Base-by-base conservation (phyloP, 2,888 invertebrate genomes). In the Acleris cristana region DNA sequence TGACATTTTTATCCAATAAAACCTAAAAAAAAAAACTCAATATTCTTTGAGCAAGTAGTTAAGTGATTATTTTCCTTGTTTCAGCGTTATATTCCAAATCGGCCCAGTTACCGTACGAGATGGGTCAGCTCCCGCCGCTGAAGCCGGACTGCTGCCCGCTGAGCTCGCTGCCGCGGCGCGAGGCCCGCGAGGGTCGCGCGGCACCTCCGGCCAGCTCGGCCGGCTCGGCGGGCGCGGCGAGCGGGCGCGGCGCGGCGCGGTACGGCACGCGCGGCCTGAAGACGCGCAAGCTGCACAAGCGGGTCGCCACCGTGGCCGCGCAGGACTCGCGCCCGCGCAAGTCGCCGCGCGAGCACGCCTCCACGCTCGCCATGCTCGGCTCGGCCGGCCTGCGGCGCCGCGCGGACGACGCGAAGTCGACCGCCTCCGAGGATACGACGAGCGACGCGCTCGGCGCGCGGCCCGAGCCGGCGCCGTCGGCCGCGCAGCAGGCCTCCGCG, bases 291-390 rank as follows among this genome's bases (percentile, higher is more conserved):
- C 81, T 87, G 7, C 79, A 85, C 56, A 87, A 87, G 69, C 82
- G 88, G 2, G 83, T 87, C 0, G 84, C 86, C 0, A 82, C 84
- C 57, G 61, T 88, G 2, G 68, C 86, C 26, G 87, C 90, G 1
- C 71, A 87, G 6, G 94, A 94, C 56, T 90, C 90, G 40, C 95
- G 95, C 70, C 96, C 97, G 0, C 90, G 98, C 51, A 97, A 97
- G 80, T 97, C 97, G 0, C 98, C 98, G 0, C 92, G 98, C 23
- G 97, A 97, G 82, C 97, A 98, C 81, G 97, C 97, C 0, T 97
- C 97, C 0, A 98, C 98, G 0, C 86, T 97, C 69, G 97, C 97
- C 0, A 96, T 97, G 66, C 94, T 97, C 3, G 95, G 95, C 12
- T 89, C 91, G 0, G 89, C 89, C 51, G 95, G 95, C 63, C 84